These are phyloP conservation scores for Enteromius paludinosus DNA, from an alignment of 2,797 vertebrate genomes.

Conservation along the genomic window DNA sequence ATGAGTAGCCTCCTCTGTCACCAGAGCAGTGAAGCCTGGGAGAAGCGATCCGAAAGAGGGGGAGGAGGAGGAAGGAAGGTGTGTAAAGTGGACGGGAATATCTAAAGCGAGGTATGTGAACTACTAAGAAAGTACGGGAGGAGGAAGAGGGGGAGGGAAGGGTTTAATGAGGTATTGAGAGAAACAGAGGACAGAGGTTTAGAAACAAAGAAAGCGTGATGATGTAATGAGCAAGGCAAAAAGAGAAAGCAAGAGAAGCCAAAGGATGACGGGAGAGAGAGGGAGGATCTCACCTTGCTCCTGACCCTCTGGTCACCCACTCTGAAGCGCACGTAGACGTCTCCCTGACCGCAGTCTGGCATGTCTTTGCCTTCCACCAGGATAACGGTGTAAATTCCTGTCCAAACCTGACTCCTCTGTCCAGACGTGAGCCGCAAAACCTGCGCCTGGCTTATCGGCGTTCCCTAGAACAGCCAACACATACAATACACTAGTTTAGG, in stretches of 20 bases:
- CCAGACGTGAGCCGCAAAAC: slow-evolving; percentile 66
- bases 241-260: slow-evolving; percentile 17
- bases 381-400: slow-evolving; percentile 83
- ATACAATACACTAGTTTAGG: not conserved
- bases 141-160: slow-evolving; percentile 29
- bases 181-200: slow-evolving; percentile 18
- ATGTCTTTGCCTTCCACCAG: slow-evolving; percentile 91
- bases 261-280: not conserved
- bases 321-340: slow-evolving; percentile 90
- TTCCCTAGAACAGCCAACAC: slow-evolving; percentile 46
- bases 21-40: slow-evolving; percentile 59
- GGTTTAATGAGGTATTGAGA: slow-evolving; percentile 21
- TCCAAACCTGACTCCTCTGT: slow-evolving; percentile 90
- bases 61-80: slow-evolving; percentile 57
- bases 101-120: slow-evolving; percentile 15
- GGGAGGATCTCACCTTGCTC: slow-evolving; percentile 85
- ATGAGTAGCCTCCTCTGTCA: slow-evolving; percentile 76
- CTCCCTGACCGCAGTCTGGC: slow-evolving; percentile 78
- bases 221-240: slow-evolving; percentile 28
- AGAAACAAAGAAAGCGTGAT: slow-evolving; percentile 24
- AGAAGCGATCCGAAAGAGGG: slow-evolving; percentile 48
- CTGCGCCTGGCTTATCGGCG: slow-evolving; percentile 58
- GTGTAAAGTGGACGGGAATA: slow-evolving; percentile 25
- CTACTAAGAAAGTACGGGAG: slow-evolving; percentile 34
- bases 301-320: slow-evolving; percentile 92